Evolutionary conservation across 2,113 vertebrate genomes (phyloP).

Genomic region (Danionella cerebrum): DNA sequence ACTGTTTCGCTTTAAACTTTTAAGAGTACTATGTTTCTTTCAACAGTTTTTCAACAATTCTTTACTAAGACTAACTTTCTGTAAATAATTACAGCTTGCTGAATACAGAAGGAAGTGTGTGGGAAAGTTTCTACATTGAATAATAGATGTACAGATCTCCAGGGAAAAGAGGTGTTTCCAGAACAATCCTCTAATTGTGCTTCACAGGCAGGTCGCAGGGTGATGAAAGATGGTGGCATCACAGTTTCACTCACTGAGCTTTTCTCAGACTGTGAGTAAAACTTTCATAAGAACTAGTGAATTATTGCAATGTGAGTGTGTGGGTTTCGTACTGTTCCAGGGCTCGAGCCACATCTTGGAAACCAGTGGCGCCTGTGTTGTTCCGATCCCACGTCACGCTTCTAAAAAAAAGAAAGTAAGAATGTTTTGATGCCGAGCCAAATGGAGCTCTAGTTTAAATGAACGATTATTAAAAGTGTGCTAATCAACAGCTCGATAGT

Average conservation of each 20-base stretch:
- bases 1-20: neutral
- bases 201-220: slow-evolving; percentile 34
- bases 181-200: slow-evolving; percentile 8
- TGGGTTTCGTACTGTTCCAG: slow-evolving; percentile 77
- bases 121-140: neutral
- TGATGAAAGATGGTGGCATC: slow-evolving; percentile 54
- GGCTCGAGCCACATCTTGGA: slow-evolving; percentile 83
- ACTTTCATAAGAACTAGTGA: neutral
- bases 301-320: slow-evolving; percentile 3
- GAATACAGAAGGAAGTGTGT: neutral
- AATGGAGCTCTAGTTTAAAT: no score
- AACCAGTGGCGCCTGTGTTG: slow-evolving; percentile 76
- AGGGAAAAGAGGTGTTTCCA: neutral
- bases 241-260: slow-evolving; percentile 1
- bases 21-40: neutral
- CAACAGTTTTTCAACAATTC: neutral
- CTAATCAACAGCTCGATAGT: no score
- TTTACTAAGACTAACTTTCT: neutral
- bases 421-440: neutral
- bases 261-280: neutral
- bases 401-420: slow-evolving; percentile 50
- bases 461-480: no score
- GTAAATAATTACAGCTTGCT: neutral
- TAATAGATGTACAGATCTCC: neutral
- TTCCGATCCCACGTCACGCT: slow-evolving; percentile 88